Percentiles rank a stretch among this genome's conserved stretches.
phyloP scores from a whole-genome alignment of 2,888 invertebrate genomes.

The Dicranocentrus wangi region DNA sequence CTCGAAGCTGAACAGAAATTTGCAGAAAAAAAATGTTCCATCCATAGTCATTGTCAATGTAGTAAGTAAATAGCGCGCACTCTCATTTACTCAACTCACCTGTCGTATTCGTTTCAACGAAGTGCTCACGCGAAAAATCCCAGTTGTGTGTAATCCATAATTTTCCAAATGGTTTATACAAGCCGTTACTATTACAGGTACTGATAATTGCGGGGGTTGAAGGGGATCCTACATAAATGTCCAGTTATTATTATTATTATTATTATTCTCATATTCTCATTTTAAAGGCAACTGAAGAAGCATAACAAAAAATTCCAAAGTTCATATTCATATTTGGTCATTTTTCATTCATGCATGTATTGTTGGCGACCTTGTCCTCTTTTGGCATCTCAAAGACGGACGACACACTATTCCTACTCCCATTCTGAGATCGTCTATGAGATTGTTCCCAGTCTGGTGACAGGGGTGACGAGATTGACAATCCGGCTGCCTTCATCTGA shows the following conservation, averaged over 20 bases:
- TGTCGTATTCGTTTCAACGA: constrained; percentile 94
- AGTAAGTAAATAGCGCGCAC: no score
- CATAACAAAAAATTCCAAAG: no score
- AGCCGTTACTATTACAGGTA: constrained; percentile 85
- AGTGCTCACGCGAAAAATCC: constrained; percentile 92
- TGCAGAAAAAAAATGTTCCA: no score
- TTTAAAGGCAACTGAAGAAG: no score
- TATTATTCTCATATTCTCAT: no score
- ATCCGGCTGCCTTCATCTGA: constrained; percentile 74
- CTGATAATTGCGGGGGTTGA: constrained; percentile 74
- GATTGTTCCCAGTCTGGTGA: constrained; percentile 61
- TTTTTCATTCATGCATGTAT: background rate
- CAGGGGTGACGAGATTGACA: constrained; percentile 56
- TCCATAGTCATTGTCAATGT: no score
- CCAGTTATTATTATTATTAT: no score
- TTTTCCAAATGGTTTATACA: constrained; percentile 88
- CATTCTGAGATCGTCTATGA: constrained; percentile 68
- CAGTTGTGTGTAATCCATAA: constrained; percentile 87
- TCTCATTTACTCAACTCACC: no score
- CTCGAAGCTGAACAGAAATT: constrained; percentile 81
- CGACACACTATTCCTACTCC: constrained; percentile 68
- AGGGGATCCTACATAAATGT: constrained; percentile 35
- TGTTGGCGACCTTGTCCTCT: constrained; percentile 57
- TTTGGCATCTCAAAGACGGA: constrained; percentile 60
- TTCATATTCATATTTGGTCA: no score